phyloP scores from a whole-genome alignment of 2,113 vertebrate species.

The Cairina moschata region DNA sequence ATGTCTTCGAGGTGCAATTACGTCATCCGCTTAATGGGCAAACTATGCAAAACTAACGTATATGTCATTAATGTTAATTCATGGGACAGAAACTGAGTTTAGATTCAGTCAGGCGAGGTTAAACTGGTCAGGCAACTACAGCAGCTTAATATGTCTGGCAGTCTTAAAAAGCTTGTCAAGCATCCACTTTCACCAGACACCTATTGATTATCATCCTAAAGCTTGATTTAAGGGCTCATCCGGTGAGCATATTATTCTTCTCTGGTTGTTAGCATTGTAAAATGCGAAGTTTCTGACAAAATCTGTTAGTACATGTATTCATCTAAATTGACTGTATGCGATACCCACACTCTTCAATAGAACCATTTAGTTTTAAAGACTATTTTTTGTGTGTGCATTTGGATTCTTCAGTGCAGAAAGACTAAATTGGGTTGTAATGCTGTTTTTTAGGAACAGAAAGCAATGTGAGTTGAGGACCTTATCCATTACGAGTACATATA shows the following conservation, averaged over 20 bases:
- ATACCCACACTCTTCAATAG: neutral
- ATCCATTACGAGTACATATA: fast-evolving
- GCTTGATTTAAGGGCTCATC: neutral
- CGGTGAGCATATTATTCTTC: neutral
- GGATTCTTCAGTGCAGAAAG: neutral
- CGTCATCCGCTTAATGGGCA: neutral
- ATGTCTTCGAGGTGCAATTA: neutral
- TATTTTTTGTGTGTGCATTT: neutral
- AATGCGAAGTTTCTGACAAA: neutral
- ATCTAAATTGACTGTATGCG: neutral
- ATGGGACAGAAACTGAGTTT: neutral
- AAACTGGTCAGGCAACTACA: neutral
- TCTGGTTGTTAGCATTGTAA: neutral
- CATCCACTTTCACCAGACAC: neutral
- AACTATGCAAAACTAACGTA: neutral
- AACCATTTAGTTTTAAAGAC: no score
- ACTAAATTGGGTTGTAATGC: neutral
- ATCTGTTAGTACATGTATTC: neutral
- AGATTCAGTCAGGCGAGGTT: neutral
- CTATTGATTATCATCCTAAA: neutral
- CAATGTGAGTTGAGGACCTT: neutral
- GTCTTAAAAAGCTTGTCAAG: neutral
- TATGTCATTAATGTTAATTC: neutral
- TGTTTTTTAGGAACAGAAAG: neutral
- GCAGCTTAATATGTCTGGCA: neutral